A percentile compares a stretch with the other conserved stretches of the same genome.
Evolutionary conservation across 2,797 vertebrate genomes (phyloP).

Genomic region (Leuciscus waleckii): DNA sequence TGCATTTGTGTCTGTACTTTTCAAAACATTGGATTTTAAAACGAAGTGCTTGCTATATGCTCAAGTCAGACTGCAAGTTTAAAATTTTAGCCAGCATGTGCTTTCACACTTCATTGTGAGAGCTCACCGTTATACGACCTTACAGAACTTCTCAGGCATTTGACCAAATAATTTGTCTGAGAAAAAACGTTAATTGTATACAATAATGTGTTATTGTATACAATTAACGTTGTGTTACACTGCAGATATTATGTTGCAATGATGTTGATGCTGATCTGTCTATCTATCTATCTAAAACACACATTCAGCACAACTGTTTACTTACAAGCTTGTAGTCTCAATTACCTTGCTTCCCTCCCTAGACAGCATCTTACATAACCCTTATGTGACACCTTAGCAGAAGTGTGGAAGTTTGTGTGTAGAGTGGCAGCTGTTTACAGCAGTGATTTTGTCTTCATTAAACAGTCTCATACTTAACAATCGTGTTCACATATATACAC

Average conservation of each 20-base stretch:
- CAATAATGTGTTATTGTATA: no score
- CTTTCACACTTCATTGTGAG: not conserved
- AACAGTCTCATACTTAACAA: not conserved
- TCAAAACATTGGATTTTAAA: not conserved
- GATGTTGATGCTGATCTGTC: not conserved
- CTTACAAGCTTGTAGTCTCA: not conserved
- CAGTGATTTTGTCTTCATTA: not conserved
- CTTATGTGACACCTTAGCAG: conserved; percentile 27
- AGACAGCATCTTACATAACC: conserved; percentile 51
- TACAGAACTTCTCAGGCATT: not conserved
- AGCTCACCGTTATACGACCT: not conserved
- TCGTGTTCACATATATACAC: not conserved
- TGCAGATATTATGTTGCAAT: conserved; percentile 6
- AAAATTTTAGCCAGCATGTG: not conserved
- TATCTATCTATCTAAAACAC: not conserved
- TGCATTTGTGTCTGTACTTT: not conserved
- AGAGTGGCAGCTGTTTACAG: conserved; percentile 17
- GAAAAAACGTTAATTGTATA: not conserved
- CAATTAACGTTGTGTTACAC: not conserved
- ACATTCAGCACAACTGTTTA: not conserved
- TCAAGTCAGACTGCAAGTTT: not conserved
- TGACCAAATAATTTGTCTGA: not conserved
- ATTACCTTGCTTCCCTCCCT: conserved; percentile 11
- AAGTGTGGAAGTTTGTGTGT: conserved; percentile 33
- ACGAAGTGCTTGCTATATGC: no score